Base-by-base conservation (phyloP, 2,888 invertebrate genomes). In the Lordiphosa fenestrarum region DNA sequence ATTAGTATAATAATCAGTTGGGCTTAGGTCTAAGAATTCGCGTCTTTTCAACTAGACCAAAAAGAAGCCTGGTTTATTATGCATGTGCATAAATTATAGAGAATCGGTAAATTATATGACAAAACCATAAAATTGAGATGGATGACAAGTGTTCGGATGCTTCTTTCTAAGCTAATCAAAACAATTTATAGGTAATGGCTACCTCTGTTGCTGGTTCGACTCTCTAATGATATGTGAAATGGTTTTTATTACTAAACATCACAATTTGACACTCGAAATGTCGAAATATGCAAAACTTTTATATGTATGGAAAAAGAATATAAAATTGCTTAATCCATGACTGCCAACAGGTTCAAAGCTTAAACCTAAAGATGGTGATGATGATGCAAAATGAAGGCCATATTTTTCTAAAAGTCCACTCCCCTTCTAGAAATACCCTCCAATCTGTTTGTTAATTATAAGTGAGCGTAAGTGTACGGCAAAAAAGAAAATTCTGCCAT, bases 31-130 rank as follows among this genome's bases (percentile, higher is more conserved):
- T 30, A 19, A 64, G 63, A 57, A 64, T 57, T 44, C 15, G 19
- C 38, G 44, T 59, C 56, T 51, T 10, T 6, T 25, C 37, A 37
- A 38, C 37, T 25, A 69, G 62, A 23, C 37, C 30, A 52, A 46
- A 52, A 25, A 21, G 35, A 39, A 41, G 35, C 47, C 35, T 21
- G 10, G 48, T 67, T 46, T 6, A 53, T 65, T 81, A 81, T 70
- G 57, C 67, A 75, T 81, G 78, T 71, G 40, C 77, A 75, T 75
- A 77, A 73, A 77, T 75, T 81, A 73, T 57, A 19, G 48, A 40
- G 41, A 58, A 61, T 69, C 66, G 72, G 69, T 75, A 75, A 75
- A 81, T 73, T 69, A 73, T 53, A 65, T 60, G 59, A 40, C 66
- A 54, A 69, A 80, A 41, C 46, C 23, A 36, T 7, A 39, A 48